Evolutionary conservation across 2,113 vertebrate species (phyloP), one percentile per base, ranked within the genome.

Genomic region (Ifrita kowaldi): DNA sequence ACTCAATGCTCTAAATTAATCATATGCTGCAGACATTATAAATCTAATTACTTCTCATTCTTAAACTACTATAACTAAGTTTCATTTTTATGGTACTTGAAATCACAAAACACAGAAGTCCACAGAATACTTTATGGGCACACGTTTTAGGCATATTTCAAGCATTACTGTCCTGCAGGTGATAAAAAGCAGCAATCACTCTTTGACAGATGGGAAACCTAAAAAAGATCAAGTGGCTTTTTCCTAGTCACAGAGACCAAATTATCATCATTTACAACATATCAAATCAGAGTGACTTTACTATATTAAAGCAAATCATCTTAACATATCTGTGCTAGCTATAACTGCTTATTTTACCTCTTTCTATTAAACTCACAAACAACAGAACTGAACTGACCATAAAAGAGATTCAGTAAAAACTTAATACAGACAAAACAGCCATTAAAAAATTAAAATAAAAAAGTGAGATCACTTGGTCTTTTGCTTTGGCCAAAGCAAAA

Each of bases 81-180:
- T 78, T 11, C 2, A 44, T 88, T 93, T 46, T 39, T 28, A 39
- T 20, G 2, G 12, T 55, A 18, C 19, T 12, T 64, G 8, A 17
- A 92, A 49, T 27, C 24, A 62, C 27, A 62, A 46, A 64, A 37
- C 19, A 78, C 11, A 28, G 0, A 10, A 56, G 20, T 35, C 27
- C 23, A 33, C 0, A 24, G 30, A 69, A 42, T 6, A 63, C 2
- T 73, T 42, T 1, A 11, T 3, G 27, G 10, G 8, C 8, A 62
- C 7, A 23, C 4, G 1, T 52, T 84, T 59, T 14, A 52, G 5
- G 23, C 4, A 14, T 32, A 56, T 57, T 74, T 78, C 7, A 87
- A 64, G 16, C 60, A 65, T 24, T 35, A 20, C 26, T 33, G 12
- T 78, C 60, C 28, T 87, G 33, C 12, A 24, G 16, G 19, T 46